These are phyloP conservation scores for Pseudanteris insignis DNA, from an alignment of 2,888 invertebrate genomes.

Conservation along the genomic window DNA sequence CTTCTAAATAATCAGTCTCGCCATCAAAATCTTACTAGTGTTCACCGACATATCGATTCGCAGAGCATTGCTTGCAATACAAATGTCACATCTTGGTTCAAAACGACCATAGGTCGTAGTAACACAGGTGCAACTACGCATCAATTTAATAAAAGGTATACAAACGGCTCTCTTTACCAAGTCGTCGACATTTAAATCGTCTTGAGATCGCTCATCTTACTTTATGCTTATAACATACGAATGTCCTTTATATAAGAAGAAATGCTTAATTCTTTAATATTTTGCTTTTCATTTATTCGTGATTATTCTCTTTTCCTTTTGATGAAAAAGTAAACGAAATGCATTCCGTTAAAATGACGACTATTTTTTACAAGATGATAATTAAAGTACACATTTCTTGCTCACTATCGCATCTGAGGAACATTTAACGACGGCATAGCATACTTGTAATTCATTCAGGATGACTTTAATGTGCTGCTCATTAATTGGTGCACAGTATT, in stretches of 20 bases:
- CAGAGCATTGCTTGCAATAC: constrained; percentile 44
- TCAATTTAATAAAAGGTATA: constrained; percentile 18
- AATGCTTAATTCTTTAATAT: constrained; percentile 38
- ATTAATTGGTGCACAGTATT: too few species aligned
- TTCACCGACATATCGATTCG: constrained; percentile 41
- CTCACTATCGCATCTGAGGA: constrained; percentile 44
- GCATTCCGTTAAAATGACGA: constrained; percentile 7
- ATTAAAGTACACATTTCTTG: constrained; percentile 37
- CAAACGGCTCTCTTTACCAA: constrained; percentile 12
- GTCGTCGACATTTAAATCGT: constrained; percentile 16
- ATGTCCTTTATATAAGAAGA: constrained; percentile 45
- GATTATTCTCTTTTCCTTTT: constrained; percentile 9
- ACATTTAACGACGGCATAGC: constrained; percentile 37
- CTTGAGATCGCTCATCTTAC: constrained; percentile 27
- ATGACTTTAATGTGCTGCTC: too few species aligned
- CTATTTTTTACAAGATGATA: constrained; percentile 35
- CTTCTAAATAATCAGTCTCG: constrained; percentile 44
- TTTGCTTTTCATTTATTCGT: constrained; percentile 17
- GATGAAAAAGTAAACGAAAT: too few species aligned
- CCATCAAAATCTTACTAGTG: constrained; percentile 39
- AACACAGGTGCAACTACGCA: constrained; percentile 17
- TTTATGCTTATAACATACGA: constrained; percentile 40
- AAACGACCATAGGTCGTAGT: constrained; percentile 15
- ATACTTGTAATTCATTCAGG: constrained; percentile 3
- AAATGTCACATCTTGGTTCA: constrained; percentile 23